Base-by-base conservation (phyloP, 2,888 invertebrate species). In the Limenitis camilla region DNA sequence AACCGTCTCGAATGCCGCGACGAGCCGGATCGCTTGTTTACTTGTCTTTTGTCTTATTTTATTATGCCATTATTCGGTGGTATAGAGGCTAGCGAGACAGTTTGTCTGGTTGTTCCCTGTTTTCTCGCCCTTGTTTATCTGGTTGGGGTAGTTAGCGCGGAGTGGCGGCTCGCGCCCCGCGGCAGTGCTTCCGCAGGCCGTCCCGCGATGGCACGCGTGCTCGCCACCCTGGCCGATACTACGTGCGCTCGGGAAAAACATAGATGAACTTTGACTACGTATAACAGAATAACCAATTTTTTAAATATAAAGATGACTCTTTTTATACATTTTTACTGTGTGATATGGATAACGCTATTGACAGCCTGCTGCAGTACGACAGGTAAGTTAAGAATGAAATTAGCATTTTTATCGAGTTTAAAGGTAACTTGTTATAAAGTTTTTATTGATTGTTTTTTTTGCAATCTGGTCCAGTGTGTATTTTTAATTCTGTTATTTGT, bases 261-360 rank as follows among this genome's bases (percentile, higher is more conserved):
- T 72, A 80, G 76, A 78, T 84, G 82, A 84, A 81, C 71, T 67
- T 68, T 49, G 48, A 42, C 60, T 55, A 57, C 57, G 63, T 66
- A 50, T 39, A 50, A 38, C 29, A 65, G 66, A 58, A 57, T 41
- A 54, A 60, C 58, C 63, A 60, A 45, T 47, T 43, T n/a, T 70
- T 71, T 68, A 67, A 74, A 76, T 76, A 74, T 69, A 68, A 83
- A 77, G 78, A 87, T 87, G 87, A 82, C 84, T 78, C 74, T 80
- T 84, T 86, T 85, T 83, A 74, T 86, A 85, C 77, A 80, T 85
- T 83, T 85, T 69, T 85, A 86, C 67, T 78, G 81, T 83, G 85
- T 80, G 67, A 75, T 83, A 73, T 83, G 78, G 79, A 80, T 81
- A 74, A 77, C 79, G 63, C 67, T 87, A 64, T 63, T 83, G 65